Evolutionary conservation across 1,140 invertebrate genomes (phyloP).

Genomic region (Dreissena rostriformis): DNA sequence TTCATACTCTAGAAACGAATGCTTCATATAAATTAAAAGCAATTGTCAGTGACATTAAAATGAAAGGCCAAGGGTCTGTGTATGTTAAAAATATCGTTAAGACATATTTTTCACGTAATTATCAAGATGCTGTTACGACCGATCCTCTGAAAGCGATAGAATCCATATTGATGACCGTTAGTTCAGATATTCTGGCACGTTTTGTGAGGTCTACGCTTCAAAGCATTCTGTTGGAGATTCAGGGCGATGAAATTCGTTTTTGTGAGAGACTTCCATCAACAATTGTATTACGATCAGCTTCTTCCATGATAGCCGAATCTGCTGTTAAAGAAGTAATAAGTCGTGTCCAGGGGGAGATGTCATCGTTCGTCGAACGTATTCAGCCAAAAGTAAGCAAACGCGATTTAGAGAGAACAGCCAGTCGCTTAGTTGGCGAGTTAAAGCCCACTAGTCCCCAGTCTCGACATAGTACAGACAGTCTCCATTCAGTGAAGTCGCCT

Average conservation of each 20-base stretch:
- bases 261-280: constrained; percentile 10
- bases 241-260: constrained; percentile 1
- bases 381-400: constrained; percentile 38
- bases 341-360: constrained; percentile 37
- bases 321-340: constrained; percentile 40
- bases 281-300: constrained; percentile 41
- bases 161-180: constrained; percentile 37
- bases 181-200: constrained; percentile 47
- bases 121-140: constrained; percentile 18
- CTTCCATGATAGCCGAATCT: constrained; percentile 53
- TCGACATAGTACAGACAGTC: background rate
- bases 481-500: constrained; percentile 19
- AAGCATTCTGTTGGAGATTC: constrained; percentile 46
- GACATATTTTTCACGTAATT: constrained; percentile 17
- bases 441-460: background rate
- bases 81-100: constrained; percentile 47
- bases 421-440: constrained; percentile 28
- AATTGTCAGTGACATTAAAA: constrained; percentile 20
- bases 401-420: constrained; percentile 53
- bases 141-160: constrained; percentile 49
- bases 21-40: constrained; percentile 4
- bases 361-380: constrained; percentile 5
- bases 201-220: constrained; percentile 52
- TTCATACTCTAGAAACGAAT: constrained; percentile 36
- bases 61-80: background rate